Evolutionary conservation across 2,113 vertebrate genomes (phyloP), one percentile per base, ranked within the genome.

Genomic region (Ptilorrhoa leucosticta): DNA sequence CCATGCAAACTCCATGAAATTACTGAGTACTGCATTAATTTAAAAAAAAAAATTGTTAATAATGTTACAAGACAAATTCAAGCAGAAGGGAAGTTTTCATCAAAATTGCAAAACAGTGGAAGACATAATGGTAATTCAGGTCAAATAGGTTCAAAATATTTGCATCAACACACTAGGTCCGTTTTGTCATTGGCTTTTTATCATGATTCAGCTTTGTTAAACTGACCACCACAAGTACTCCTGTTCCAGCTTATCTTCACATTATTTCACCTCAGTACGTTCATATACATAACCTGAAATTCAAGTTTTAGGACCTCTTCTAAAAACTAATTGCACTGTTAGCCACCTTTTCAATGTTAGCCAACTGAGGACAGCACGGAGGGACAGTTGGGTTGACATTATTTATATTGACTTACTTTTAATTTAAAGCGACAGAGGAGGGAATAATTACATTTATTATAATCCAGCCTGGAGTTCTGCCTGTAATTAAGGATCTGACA

Each of bases 401-500:
- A 96, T 77, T 97, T 95, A 45, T 89, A 91, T 93, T 82, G 91
- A 95, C 79, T 90, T 69, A 54, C 48, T 95, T 94, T 73, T 73
- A 48, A 94, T 83, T 94, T 82, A 75, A 91, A 95, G 75, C 40
- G 72, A 86, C 76, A 93, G 31, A 3, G 26, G 30, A 94, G 68
- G 21, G 89, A 96, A 83, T 94, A 94, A 95, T 95, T 95, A 86
- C 28, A 79, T 94, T 95, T 95, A 94, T 93, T 95, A 94, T 37
- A 96, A 71, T 16, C 61, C 92, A 87, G 89, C 53, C 57, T 91
- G 81, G 73, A 96, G 95, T 56, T 82, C 77, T 91, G 89, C 77
- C 81, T 97, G 26, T 93, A 95, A 96, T 97, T 97, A 95, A 92
- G 48, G 37, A 91, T 71, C 89, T 96, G 91, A 91, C 91, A 94